These are phyloP conservation scores for Callocephalon fimbriatum DNA, from an alignment of 2,113 vertebrate genomes.

Conservation along the genomic window DNA sequence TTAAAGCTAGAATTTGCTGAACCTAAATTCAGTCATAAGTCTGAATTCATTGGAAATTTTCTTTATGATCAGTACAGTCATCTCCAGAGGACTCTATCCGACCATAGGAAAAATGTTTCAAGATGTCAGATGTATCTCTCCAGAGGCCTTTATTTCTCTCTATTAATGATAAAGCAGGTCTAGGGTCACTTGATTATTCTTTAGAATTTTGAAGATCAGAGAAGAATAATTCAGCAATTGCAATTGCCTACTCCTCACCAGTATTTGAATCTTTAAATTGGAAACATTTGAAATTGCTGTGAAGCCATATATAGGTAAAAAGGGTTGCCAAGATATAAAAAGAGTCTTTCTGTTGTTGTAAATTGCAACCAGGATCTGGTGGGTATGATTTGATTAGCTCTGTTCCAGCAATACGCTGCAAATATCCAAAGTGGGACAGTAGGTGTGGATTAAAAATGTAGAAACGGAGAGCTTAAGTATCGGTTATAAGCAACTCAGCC, in stretches of 20 bases:
- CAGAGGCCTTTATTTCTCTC: neutral
- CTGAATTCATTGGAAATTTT: neutral
- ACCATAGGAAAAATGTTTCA: neutral
- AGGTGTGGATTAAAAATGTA: neutral
- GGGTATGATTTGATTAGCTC: neutral
- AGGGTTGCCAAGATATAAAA: neutral
- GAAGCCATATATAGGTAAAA: neutral
- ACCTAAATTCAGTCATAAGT: neutral
- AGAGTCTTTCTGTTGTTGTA: neutral
- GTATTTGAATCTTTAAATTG: neutral
- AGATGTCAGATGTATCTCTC: neutral
- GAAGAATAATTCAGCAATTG: neutral
- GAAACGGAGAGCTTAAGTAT: neutral
- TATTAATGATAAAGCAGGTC: neutral
- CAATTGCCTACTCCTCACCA: neutral
- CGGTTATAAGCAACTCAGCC: neutral
- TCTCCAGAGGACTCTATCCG: neutral
- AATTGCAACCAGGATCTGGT: neutral
- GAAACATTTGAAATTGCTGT: neutral
- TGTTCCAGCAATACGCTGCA: neutral
- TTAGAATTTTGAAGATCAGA: neutral
- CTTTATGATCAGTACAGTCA: neutral
- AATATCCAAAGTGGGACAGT: neutral
- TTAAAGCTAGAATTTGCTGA: neutral
- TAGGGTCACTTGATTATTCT: neutral